Base-by-base conservation (phyloP, 2,888 invertebrate species). In the Frankliniella intonsa region DNA sequence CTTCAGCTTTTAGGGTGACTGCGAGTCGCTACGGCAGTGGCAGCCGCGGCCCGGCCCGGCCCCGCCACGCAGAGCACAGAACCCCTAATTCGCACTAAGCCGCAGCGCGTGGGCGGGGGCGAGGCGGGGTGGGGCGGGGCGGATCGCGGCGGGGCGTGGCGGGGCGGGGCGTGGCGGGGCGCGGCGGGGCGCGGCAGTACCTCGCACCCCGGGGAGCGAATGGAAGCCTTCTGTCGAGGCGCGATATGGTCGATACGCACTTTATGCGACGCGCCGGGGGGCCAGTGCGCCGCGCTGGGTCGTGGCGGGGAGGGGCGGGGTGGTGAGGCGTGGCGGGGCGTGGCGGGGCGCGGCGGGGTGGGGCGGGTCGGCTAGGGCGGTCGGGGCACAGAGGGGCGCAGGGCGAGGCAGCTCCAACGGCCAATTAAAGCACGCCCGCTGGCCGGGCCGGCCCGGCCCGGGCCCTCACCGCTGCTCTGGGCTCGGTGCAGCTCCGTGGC, bases 181-280 rank as follows among this genome's bases (percentile, higher is more conserved):
- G 69, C 22, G 69, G n/a, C 25, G 25, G 12, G 69, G 69, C 69
- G 25, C 69, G 11, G 69, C 69, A 76, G 69, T 76, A 76, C 69
- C 69, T 76, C 69, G 69, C 69, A 76, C 69, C 69, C 69, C 69
- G 69, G 69, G 69, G 69, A 76, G 69, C 69, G 69, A 76, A 76
- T 76, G 69, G 69, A 76, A 76, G 69, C 69, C 69, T 76, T 76
- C 69, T 76, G 69, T 76, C 69, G 69, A 76, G 69, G 69, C 69
- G 69, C 69, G 69, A 76, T 76, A 76, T 76, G 69, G 69, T 76
- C 69, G 69, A 76, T 76, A 76, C 69, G 69, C 69, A 76, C 69
- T 76, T 76, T 76, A 76, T 76, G 69, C 69, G 22, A 25, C 69
- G n/a, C 69, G 69, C 25, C 69, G 25, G 69, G 69, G 69, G 25